phyloP scores from a whole-genome alignment of 2,888 invertebrate genomes.

The Chamaedrilus cognettii region DNA sequence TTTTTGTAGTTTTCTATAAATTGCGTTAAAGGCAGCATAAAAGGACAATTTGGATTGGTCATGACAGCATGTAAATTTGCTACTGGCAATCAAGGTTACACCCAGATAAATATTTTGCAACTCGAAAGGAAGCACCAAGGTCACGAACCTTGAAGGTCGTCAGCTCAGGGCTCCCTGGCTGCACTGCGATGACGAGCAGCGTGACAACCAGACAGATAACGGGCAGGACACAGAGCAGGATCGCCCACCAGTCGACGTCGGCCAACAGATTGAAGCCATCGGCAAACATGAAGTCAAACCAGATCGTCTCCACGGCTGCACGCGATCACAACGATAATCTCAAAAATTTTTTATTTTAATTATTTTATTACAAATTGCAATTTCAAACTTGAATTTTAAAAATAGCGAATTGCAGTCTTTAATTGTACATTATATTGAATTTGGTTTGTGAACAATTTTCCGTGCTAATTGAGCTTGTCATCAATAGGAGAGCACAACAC shows the following conservation, averaged over 20 bases:
- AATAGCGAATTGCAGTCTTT: neutral
- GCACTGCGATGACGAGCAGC: slow-evolving; percentile 15
- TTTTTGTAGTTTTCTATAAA: too few relatives aligned
- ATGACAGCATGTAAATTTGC: too few relatives aligned
- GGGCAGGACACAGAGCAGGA: slow-evolving; percentile 15
- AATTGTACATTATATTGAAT: neutral
- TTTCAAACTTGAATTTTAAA: neutral
- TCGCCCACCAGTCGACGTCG: slow-evolving; percentile 14
- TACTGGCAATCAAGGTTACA: too few relatives aligned
- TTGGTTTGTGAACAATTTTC: neutral
- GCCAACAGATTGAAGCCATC: neutral
- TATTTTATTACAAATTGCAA: neutral
- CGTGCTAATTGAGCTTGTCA: neutral
- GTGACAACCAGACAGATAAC: slow-evolving; percentile 1
- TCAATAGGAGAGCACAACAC: too few relatives aligned
- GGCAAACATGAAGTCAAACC: slow-evolving; percentile 10
- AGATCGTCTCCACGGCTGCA: neutral
- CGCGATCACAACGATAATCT: neutral
- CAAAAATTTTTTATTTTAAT: neutral
- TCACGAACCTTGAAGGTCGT: slow-evolving; percentile 25
- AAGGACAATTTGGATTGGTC: too few relatives aligned
- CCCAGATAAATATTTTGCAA: too few relatives aligned
- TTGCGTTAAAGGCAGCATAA: too few relatives aligned
- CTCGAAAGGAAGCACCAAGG: too few relatives aligned
- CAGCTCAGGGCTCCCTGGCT: slow-evolving; percentile 16